Percentiles rank a stretch among this genome's conserved stretches.
Conservation (phyloP, 2,797 vertebrate species). For the Eidolon dupreanum region DNA sequence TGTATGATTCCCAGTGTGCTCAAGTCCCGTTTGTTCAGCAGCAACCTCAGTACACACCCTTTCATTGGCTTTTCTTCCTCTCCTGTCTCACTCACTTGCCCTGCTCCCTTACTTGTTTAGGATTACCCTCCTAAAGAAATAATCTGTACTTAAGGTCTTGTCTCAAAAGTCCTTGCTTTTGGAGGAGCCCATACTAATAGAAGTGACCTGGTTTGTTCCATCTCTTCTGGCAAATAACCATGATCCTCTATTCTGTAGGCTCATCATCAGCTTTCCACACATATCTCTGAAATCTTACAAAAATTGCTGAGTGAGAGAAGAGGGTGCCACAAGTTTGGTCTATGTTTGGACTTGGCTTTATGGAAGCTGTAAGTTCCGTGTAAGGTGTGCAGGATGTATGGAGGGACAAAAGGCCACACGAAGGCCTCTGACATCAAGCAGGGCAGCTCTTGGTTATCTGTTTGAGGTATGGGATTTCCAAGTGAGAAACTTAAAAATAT, state of each 20-base stretch:
- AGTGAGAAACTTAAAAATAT: not conserved
- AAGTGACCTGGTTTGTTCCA: not conserved
- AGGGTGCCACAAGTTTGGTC: not conserved
- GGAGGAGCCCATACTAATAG: not conserved
- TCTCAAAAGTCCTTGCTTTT: not conserved
- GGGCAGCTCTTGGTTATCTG: not conserved
- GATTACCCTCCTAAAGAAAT: not conserved
- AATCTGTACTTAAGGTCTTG: not conserved
- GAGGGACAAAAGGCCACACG: not conserved
- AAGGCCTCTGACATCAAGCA: not conserved
- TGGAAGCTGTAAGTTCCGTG: not conserved
- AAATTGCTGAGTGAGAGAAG: not conserved
- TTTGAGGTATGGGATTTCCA: not conserved
- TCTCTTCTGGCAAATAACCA: not conserved
- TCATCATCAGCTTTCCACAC: not conserved
- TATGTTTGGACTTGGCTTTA: not conserved
- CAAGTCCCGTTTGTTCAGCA: not conserved
- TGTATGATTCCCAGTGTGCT: not conserved
- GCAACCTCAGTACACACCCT: not conserved
- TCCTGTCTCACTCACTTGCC: rapidly evolving
- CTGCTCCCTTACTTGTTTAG: not conserved
- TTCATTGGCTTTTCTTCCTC: not conserved
- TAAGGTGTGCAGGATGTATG: not conserved
- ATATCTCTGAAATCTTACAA: not conserved
- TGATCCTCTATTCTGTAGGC: not conserved